A percentile compares a stretch with the other conserved stretches of the same genome.
Evolutionary conservation across 2,113 vertebrate genomes (phyloP).

Genomic region (Vombatus ursinus): DNA sequence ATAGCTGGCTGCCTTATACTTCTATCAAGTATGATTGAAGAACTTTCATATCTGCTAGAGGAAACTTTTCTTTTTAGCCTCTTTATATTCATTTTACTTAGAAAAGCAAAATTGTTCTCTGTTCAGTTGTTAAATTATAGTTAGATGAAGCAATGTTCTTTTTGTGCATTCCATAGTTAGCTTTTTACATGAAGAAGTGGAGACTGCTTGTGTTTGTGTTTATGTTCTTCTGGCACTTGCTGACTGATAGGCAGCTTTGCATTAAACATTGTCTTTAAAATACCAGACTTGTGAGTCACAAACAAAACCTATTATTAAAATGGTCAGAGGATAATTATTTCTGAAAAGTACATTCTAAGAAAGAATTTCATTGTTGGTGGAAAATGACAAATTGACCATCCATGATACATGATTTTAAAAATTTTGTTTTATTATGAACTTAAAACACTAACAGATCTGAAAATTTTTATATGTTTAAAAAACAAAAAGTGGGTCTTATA

Average conservation of each 20-base stretch:
- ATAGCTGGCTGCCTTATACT: neutral
- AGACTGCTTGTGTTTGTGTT: slow-evolving; percentile 67
- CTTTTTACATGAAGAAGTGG: slow-evolving; percentile 74
- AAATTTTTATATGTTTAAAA: neutral
- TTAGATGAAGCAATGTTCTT: slow-evolving; percentile 43
- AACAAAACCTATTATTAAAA: slow-evolving; percentile 37
- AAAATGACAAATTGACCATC: slow-evolving; percentile 5
- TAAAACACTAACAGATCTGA: neutral
- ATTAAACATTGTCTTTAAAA: slow-evolving; percentile 54
- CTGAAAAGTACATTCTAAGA: neutral
- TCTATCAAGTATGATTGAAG: neutral
- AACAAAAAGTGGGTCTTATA: neutral
- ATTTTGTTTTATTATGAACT: neutral
- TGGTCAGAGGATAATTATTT: neutral
- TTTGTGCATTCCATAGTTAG: slow-evolving; percentile 76
- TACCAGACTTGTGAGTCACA: slow-evolving; percentile 49
- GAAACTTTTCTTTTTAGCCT: neutral
- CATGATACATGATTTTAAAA: neutral
- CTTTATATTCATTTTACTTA: neutral
- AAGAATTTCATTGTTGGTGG: neutral
- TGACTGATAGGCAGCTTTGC: slow-evolving; percentile 79
- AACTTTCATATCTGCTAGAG: neutral
- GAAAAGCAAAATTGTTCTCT: neutral
- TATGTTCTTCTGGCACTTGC: slow-evolving; percentile 67
- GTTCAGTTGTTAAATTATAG: slow-evolving; percentile 15